phyloP scores from a whole-genome alignment of 2,888 invertebrate species.

The Orthosia incerta region DNA sequence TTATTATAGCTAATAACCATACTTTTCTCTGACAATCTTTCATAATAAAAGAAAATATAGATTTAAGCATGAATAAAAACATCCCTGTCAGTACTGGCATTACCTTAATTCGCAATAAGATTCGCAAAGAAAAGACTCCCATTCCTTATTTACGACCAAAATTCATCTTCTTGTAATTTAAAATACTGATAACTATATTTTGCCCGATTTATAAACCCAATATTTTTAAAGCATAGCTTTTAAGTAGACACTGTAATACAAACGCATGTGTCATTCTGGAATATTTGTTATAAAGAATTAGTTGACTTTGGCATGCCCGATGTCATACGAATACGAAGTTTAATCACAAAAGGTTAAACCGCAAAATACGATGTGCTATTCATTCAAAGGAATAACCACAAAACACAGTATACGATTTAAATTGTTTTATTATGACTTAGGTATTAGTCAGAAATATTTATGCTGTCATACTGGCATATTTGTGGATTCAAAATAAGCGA shows the following conservation, averaged over 20 bases:
- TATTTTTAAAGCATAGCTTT: slow-evolving; percentile 39
- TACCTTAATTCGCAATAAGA: slow-evolving; percentile 4
- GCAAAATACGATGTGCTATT: not conserved
- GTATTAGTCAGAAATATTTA: not conserved
- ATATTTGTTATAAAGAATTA: slow-evolving; percentile 39
- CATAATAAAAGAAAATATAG: not conserved
- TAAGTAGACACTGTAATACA: slow-evolving; percentile 33
- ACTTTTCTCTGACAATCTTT: not conserved
- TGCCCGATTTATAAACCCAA: slow-evolving; percentile 13
- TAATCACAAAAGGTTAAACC: slow-evolving; percentile 25
- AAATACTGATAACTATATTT: slow-evolving; percentile 14
- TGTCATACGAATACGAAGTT: not conserved
- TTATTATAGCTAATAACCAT: not conserved
- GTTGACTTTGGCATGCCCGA: slow-evolving; percentile 37
- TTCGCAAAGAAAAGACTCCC: slow-evolving; percentile 1
- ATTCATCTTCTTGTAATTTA: slow-evolving; percentile 15
- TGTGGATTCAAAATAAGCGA: slow-evolving; percentile 35
- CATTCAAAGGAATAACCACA: not conserved
- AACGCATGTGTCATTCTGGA: slow-evolving; percentile 38
- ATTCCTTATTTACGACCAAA: slow-evolving; percentile 8
- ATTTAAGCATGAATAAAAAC: not conserved
- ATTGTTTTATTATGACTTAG: not conserved
- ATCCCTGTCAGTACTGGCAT: not conserved
- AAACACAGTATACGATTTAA: not conserved
- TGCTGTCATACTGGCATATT: slow-evolving; percentile 38